These are phyloP conservation scores for Hermodice carunculata DNA, from an alignment of 2,888 invertebrate genomes.

Conservation along the genomic window DNA sequence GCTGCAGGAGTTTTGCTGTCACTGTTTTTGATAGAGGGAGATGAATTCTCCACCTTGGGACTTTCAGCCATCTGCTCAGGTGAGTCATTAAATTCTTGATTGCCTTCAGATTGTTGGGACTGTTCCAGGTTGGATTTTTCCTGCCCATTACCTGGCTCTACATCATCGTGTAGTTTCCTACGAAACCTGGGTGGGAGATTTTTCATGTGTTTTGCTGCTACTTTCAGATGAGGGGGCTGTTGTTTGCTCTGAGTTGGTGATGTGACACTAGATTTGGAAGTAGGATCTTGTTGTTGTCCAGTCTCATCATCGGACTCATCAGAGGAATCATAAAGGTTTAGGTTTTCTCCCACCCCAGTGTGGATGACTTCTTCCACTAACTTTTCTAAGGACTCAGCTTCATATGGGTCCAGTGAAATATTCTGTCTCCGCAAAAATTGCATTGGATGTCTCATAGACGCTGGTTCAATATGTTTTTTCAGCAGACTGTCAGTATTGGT, in stretches of 20 bases:
- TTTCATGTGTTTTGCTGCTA: conserved; percentile 47
- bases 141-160: neutral
- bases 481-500: too few relatives aligned
- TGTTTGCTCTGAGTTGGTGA: neutral
- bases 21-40: too few relatives aligned
- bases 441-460: neutral
- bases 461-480: too few relatives aligned
- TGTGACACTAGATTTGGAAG: too few relatives aligned
- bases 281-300: too few relatives aligned
- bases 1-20: too few relatives aligned
- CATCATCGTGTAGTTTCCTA: conserved; percentile 30
- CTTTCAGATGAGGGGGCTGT: conserved; percentile 44
- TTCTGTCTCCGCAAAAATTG: conserved; percentile 21
- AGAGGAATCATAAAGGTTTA: conserved; percentile 33
- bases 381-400: conserved; percentile 45
- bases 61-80: neutral
- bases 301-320: neutral
- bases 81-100: neutral
- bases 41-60: neutral
- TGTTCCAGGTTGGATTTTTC: neutral
- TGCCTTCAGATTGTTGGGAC: neutral
- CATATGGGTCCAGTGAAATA: conserved; percentile 44
- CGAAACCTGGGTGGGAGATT: conserved; percentile 43
- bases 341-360: conserved; percentile 39
- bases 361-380: conserved; percentile 46